Evolutionary conservation across 2,113 vertebrate genomes (phyloP).

Genomic region (human (Homo sapiens)): GRCh38 chr5:75694001-75694500

Average conservation of each 20-base stretch:
- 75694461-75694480: neutral
- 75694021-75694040: neutral
- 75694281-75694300: neutral
- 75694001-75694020: neutral
- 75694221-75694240: neutral
- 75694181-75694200: neutral
- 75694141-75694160: neutral
- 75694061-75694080: neutral
- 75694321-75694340: neutral
- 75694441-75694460: neutral
- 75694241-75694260: slow-evolving; percentile 35
- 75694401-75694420: neutral
- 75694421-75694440: neutral
- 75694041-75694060: neutral
- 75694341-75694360: neutral
- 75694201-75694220: neutral
- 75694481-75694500: neutral
- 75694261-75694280: neutral
- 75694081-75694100: neutral
- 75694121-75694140: neutral
- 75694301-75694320: neutral
- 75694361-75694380: neutral
- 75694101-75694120: neutral
- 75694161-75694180: neutral
- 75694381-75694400: neutral